A percentile compares a stretch with the other conserved stretches of the same genome.
phyloP scores from a whole-genome alignment of 2,888 invertebrate genomes.

The Thereva nobilitata region DNA sequence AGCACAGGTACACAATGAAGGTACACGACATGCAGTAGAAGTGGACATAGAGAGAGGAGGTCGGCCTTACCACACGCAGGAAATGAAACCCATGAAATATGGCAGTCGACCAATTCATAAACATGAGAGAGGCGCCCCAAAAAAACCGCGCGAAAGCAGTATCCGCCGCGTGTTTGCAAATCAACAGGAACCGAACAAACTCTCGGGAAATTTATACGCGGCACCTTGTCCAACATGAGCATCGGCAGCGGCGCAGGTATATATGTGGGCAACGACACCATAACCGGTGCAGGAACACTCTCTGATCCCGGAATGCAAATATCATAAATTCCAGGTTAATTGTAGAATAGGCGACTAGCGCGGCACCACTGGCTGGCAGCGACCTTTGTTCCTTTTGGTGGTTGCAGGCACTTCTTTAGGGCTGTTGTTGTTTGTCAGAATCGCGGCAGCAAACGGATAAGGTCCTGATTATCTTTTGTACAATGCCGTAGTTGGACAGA shows the following conservation, averaged over 20 bases:
- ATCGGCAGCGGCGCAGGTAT: slow-evolving; percentile 8
- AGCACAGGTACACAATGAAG: no score
- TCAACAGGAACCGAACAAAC: slow-evolving; percentile 25
- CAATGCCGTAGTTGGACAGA: slow-evolving; percentile 3
- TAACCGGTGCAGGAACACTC: slow-evolving; percentile 25
- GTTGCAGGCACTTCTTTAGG: slow-evolving; percentile 18
- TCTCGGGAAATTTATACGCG: slow-evolving; percentile 29
- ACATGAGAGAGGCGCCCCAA: slow-evolving; percentile 27
- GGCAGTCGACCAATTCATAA: slow-evolving; percentile 21
- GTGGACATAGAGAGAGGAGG: no score
- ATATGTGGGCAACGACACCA: slow-evolving; percentile 16
- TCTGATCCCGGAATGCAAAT: slow-evolving; percentile 34
- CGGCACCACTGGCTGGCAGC: not conserved
- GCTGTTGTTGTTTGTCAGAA: slow-evolving; percentile 19
- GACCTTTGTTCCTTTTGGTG: slow-evolving; percentile 30
- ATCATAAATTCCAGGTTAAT: slow-evolving; percentile 40
- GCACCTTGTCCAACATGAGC: slow-evolving; percentile 37
- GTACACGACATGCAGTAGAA: no score
- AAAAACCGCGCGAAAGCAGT: slow-evolving; percentile 8
- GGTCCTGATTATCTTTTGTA: slow-evolving; percentile 21
- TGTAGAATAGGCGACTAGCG: not conserved
- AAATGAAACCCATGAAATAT: slow-evolving; percentile 30
- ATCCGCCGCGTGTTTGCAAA: slow-evolving; percentile 28
- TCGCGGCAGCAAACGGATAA: slow-evolving; percentile 10
- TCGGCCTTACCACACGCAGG: slow-evolving; percentile 6